A percentile compares a stretch with the other conserved stretches of the same genome.
Evolutionary conservation across 2,113 vertebrate genomes (phyloP).

Genomic region (Microtus pennsylvanicus): DNA sequence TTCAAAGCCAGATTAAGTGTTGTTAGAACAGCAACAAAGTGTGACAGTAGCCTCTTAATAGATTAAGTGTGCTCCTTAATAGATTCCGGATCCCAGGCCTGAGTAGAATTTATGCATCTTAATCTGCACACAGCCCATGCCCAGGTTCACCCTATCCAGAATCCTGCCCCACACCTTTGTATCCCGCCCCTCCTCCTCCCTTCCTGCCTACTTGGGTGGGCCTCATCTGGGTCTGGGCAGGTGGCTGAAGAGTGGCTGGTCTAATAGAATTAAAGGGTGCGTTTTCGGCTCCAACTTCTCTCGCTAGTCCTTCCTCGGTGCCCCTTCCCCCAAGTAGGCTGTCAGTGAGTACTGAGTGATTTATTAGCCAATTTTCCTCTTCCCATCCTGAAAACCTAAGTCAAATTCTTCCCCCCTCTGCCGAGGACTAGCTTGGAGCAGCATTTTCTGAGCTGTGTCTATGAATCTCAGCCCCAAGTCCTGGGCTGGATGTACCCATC

Average conservation of each 20-base stretch:
- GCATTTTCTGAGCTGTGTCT: not conserved
- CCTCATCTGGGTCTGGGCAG: not conserved
- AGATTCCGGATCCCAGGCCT: not conserved
- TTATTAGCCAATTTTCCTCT: constrained; percentile 29
- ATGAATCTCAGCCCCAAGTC: not conserved
- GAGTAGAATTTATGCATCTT: not conserved
- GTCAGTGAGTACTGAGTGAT: not conserved
- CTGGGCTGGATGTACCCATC: not conserved
- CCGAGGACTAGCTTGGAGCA: not conserved
- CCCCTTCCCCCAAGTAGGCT: not conserved
- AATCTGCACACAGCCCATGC: not conserved
- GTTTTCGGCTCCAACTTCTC: not conserved
- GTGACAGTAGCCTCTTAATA: not conserved
- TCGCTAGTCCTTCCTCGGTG: not conserved
- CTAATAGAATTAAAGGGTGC: not conserved
- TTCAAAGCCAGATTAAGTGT: not conserved
- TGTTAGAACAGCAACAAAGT: not conserved
- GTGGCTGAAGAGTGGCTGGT: not conserved
- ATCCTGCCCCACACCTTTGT: not conserved
- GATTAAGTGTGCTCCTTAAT: not conserved
- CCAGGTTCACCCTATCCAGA: not conserved
- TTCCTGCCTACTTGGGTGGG: not conserved
- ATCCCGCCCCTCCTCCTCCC: not conserved
- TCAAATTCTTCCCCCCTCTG: not conserved
- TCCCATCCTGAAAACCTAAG: constrained; percentile 29